Evolutionary conservation across 2,113 vertebrate genomes (phyloP), one percentile per base, ranked within the genome.

Genomic region (Zosterops pallidus): DNA sequence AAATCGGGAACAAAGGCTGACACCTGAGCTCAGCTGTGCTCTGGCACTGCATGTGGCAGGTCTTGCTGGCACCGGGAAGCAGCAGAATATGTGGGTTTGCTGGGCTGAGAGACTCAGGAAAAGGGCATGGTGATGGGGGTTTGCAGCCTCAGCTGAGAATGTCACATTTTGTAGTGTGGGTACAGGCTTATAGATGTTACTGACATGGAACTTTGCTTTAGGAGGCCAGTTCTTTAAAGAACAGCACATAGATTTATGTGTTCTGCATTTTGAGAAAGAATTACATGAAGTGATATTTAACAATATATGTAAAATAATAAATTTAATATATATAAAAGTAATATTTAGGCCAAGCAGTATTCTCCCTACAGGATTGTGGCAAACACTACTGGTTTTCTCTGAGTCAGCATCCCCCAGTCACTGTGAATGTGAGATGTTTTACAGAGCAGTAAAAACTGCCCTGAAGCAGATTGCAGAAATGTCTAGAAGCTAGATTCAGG

Each of bases 1-100:
- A 75, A 90, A 75, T 94, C 29, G 50, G 70, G 96, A 89, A 46
- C 95, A 92, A 83, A 92, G 75, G 60, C 70, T 95, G 68, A 74
- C 74, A 26, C 31, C 25, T 20, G 52, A 47, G 80, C 79, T 85
- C 74, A 78, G 88, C 69, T 89, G 79, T 55, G 33, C 29, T 25
- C 35, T n/a, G 85, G 71, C 59, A 17, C 16, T 70, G 78, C 49
- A 10, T 28, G 77, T 56, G 93, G 37, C 49, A 76, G 56, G 72
- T 82, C 80, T 91, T 15, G 1, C 15, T 46, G 86, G 53, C 49
- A 70, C 53, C 13, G 2, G 84, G 69, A 59, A 57, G 59, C 42
- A 86, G 62, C 13, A 52, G 49, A n/a, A 78, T 14, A 1, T 3
- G 8, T 55, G 59, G 11, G 4, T 56, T 49, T 17, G 60, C 46